These are phyloP conservation scores for Caenorhabditis inopinata DNA, from an alignment of 1,140 invertebrate genomes.

Conservation along the genomic window DNA sequence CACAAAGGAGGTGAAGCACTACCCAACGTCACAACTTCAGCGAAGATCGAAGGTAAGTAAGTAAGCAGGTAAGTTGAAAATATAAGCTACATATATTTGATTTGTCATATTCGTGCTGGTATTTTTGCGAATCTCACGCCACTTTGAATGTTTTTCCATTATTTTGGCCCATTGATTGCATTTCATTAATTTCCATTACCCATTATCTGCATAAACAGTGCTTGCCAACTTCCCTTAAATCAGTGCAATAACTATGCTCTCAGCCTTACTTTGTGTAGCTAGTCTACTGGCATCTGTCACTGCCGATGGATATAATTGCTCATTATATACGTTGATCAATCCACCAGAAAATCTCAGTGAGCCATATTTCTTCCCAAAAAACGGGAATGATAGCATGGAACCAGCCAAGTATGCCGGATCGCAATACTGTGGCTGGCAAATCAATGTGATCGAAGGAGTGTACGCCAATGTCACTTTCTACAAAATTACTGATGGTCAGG, in stretches of 20 bases:
- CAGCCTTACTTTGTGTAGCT: background rate
- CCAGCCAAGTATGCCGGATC: background rate
- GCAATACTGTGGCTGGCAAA: background rate
- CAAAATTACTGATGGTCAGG: background rate
- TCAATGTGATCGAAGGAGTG: background rate
- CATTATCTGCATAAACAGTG: no score
- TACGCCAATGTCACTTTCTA: constrained; percentile 3
- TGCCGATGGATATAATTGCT: background rate
- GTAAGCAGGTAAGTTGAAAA: no score
- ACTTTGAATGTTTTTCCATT: no score
- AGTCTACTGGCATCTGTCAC: background rate
- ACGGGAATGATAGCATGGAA: background rate
- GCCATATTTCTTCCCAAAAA: background rate
- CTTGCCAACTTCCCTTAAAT: background rate
- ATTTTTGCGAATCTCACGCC: no score
- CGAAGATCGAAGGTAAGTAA: no score
- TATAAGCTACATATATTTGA: no score
- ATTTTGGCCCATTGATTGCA: no score
- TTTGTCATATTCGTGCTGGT: no score
- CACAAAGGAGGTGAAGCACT: no score
- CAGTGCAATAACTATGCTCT: background rate
- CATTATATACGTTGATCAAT: background rate
- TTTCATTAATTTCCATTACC: no score
- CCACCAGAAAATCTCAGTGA: background rate
- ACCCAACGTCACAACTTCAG: no score